Percentiles rank a stretch among this genome's conserved stretches.
Evolutionary conservation across 2,888 invertebrate species (phyloP).

Genomic region (Koerneria pararmatus): DNA sequence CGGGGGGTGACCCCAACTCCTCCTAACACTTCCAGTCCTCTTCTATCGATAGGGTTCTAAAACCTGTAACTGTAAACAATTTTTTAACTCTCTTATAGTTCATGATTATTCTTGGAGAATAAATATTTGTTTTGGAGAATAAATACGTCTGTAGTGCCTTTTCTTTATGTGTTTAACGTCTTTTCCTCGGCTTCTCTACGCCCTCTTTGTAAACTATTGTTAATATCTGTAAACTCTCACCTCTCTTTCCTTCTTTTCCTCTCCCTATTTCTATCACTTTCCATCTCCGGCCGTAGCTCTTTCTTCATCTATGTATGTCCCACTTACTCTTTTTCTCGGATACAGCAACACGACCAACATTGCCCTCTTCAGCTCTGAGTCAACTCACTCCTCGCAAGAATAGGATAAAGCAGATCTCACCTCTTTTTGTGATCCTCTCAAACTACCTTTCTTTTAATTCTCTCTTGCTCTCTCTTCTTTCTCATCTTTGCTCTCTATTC

Average conservation of each 20-base stretch:
- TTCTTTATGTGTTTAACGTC: constrained; percentile 13
- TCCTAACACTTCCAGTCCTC: no score
- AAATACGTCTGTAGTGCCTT: no score
- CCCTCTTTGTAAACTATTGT: no score
- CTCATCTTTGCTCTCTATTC: not conserved
- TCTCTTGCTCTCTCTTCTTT: not conserved
- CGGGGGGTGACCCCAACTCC: no score
- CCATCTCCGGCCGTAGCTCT: not conserved
- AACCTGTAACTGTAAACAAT: no score
- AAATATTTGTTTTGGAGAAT: no score
- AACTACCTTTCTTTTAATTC: constrained; percentile 23
- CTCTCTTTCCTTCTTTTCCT: constrained; percentile 23
- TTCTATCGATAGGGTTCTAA: no score
- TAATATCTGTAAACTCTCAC: no score
- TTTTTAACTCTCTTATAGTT: no score
- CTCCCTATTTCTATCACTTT: constrained; percentile 20
- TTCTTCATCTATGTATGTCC: not conserved
- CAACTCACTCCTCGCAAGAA: constrained; percentile 25
- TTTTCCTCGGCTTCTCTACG: constrained; percentile 23
- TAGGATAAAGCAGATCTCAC: not conserved
- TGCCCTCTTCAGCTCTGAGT: no score
- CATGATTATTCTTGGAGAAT: no score
- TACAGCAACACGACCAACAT: constrained; percentile 9
- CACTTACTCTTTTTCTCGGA: constrained; percentile 1
- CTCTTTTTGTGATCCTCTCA: constrained; percentile 17